Evolutionary conservation across 2,113 vertebrate species (phyloP).

Genomic region (Alectura lathami): DNA sequence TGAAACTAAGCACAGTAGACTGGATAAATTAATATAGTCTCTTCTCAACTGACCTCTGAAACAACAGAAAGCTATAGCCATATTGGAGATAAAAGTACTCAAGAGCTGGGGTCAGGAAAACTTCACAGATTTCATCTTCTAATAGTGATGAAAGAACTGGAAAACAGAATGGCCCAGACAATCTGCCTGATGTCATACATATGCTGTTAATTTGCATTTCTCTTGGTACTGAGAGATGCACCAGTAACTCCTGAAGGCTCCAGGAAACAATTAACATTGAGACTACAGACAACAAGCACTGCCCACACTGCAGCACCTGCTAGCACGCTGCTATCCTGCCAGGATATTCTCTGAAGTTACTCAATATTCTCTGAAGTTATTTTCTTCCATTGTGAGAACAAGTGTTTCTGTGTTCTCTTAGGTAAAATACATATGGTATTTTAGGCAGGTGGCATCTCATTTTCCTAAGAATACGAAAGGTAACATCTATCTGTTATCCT

Average conservation of each 20-base stretch:
- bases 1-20: background rate
- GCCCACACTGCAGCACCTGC: background rate
- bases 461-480: background rate
- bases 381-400: background rate
- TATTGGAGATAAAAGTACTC: background rate
- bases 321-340: background rate
- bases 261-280: background rate
- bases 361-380: background rate
- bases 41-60: background rate
- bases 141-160: background rate
- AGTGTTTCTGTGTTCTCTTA: background rate
- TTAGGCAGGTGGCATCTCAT: conserved; percentile 1
- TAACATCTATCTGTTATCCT: background rate
- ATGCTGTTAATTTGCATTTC: background rate
- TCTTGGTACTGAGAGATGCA: background rate
- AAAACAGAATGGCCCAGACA: background rate
- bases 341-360: background rate
- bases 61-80: background rate
- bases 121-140: background rate
- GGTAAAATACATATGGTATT: conserved; percentile 5
- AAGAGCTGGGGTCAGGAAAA: background rate
- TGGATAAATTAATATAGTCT: background rate
- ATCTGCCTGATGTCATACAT: background rate
- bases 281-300: background rate
- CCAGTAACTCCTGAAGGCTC: background rate